Percentiles rank a stretch among this genome's conserved stretches.
Conservation (phyloP, 1,140 invertebrate genomes). For the Bombus soroeensis region DNA sequence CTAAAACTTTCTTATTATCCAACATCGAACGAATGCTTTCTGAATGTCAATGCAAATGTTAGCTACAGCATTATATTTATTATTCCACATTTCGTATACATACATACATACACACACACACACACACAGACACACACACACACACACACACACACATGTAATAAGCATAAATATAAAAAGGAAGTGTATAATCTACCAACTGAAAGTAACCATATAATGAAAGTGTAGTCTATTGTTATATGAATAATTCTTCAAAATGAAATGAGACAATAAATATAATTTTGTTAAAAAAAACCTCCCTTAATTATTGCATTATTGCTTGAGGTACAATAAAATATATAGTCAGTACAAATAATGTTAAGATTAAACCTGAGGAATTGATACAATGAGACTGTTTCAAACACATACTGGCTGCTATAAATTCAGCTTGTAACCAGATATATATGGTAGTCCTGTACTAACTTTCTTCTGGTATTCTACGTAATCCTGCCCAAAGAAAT, state of each 20-base stretch:
- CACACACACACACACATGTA: slow-evolving; percentile 16
- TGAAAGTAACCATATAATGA: slow-evolving; percentile 78
- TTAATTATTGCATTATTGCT: background rate
- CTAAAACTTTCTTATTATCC: slow-evolving; percentile 57
- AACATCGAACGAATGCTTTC: slow-evolving; percentile 76
- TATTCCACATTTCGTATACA: slow-evolving; percentile 10
- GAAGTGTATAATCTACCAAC: slow-evolving; percentile 66
- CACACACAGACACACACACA: slow-evolving; percentile 2
- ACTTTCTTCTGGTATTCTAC: slow-evolving; percentile 93
- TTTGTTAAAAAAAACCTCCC: slow-evolving; percentile 74
- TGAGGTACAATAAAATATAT: background rate
- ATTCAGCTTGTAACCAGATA: slow-evolving; percentile 87
- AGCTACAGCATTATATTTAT: slow-evolving; percentile 62
- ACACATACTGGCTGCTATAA: slow-evolving; percentile 51
- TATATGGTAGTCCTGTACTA: slow-evolving; percentile 96
- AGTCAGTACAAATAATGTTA: slow-evolving; percentile 1
- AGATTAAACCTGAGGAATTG: slow-evolving; percentile 7
- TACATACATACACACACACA: background rate
- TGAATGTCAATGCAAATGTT: slow-evolving; percentile 69
- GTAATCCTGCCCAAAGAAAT: slow-evolving; percentile 97
- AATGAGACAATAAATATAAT: slow-evolving; percentile 83
- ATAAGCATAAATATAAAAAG: slow-evolving; percentile 37
- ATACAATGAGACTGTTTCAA: background rate
- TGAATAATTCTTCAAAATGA: slow-evolving; percentile 77
- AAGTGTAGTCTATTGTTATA: slow-evolving; percentile 78